Percentiles rank a stretch among this genome's conserved stretches.
phyloP scores from a whole-genome alignment of 2,797 vertebrate genomes.

The Channallabes apus region DNA sequence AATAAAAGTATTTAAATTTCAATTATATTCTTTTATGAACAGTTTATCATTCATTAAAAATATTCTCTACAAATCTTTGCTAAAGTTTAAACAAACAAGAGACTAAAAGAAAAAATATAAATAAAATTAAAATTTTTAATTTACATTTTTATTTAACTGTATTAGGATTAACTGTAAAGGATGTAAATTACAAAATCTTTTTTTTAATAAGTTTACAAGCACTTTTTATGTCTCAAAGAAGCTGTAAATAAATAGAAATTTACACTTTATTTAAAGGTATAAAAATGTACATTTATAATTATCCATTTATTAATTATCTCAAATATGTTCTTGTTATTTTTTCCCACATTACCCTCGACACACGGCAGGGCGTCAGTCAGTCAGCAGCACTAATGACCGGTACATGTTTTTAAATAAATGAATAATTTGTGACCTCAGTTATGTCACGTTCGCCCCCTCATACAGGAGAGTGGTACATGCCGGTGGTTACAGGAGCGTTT shows the following conservation, averaged over 20 bases:
- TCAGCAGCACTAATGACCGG: no score
- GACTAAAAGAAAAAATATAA: background rate
- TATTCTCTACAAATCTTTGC: background rate
- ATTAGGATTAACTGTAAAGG: background rate
- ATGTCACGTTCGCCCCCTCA: background rate
- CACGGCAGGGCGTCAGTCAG: no score
- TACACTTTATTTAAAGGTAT: no score
- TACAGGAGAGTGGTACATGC: background rate
- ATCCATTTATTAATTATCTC: no score
- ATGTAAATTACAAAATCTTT: background rate
- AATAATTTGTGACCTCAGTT: background rate
- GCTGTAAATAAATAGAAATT: no score
- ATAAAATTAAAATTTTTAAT: background rate
- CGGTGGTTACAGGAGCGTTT: slow-evolving; percentile 43
- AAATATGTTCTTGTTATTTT: no score
- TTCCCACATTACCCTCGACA: background rate
- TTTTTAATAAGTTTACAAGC: no score
- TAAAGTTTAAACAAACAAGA: background rate
- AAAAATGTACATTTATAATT: no score
- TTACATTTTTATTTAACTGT: background rate
- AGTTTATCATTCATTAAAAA: background rate
- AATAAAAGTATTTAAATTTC: background rate
- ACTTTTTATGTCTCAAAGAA: background rate
- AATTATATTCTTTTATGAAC: background rate
- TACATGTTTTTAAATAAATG: background rate